Evolutionary conservation across 2,113 vertebrate genomes (phyloP).

Genomic region (Anthoscopus minutus): DNA sequence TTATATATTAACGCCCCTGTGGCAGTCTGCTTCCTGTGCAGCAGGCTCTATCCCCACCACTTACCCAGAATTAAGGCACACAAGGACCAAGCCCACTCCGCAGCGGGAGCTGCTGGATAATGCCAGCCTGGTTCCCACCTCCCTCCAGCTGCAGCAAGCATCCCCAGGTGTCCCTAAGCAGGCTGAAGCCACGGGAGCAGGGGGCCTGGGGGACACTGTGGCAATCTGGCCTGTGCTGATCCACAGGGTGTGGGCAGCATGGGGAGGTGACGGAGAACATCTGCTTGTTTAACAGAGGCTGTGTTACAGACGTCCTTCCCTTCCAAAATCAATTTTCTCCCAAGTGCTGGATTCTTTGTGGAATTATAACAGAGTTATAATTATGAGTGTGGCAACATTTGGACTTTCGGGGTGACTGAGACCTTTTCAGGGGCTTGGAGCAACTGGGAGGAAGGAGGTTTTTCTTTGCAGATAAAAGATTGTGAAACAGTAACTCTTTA

Average conservation of each 20-base stretch:
- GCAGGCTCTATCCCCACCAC: neutral
- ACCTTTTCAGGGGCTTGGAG: neutral
- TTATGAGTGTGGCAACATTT: neutral
- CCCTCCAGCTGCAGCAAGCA: neutral
- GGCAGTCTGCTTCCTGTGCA: neutral
- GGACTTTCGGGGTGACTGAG: neutral
- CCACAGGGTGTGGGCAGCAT: neutral
- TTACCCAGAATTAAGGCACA: neutral
- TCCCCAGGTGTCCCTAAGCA: neutral
- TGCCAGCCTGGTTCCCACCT: neutral
- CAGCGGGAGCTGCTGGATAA: accelerated
- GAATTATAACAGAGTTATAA: neutral
- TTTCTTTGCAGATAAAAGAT: neutral
- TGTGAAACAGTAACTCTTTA: neutral
- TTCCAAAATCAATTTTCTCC: neutral
- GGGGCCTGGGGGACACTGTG: constrained; percentile 40
- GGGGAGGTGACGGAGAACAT: neutral
- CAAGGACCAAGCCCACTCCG: neutral
- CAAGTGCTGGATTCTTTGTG: neutral
- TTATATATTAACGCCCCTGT: constrained; percentile 2
- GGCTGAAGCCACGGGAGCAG: constrained; percentile 45
- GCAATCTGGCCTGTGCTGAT: neutral
- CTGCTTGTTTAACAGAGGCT: neutral
- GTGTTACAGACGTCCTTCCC: neutral
- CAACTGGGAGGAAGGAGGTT: neutral